These are phyloP conservation scores for Heliothis subflexa DNA, from an alignment of 1,140 invertebrate genomes.

Conservation along the genomic window DNA sequence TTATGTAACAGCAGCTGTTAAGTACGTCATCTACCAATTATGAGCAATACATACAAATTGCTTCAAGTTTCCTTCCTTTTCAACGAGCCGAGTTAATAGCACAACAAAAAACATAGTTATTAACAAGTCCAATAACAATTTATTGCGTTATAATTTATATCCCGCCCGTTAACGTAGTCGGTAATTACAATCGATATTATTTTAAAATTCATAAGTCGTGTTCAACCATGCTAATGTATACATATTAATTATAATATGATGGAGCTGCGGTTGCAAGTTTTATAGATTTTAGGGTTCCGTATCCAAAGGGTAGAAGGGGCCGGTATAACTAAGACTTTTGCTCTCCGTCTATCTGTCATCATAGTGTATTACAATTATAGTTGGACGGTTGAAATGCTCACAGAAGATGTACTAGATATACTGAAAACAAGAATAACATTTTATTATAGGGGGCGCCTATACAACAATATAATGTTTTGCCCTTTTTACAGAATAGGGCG, in stretches of 20 bases:
- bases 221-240: slow-evolving; percentile 11
- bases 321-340: no score
- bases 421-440: no score
- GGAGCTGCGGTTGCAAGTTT: slow-evolving; percentile 7
- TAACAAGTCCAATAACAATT: slow-evolving; percentile 35
- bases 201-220: slow-evolving; percentile 43
- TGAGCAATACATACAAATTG: background rate
- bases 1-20: background rate
- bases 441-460: no score
- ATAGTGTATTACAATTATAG: no score
- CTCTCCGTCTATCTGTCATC: no score
- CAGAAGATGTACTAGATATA: no score
- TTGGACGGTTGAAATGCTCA: no score
- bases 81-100: slow-evolving; percentile 15
- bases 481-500: no score
- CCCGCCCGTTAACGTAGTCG: slow-evolving; percentile 14
- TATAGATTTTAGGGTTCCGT: slow-evolving; percentile 3
- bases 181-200: slow-evolving; percentile 41
- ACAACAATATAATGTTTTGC: no score
- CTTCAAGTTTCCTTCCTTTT: slow-evolving; percentile 35
- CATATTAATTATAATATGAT: slow-evolving; percentile 26
- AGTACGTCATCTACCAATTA: background rate
- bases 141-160: slow-evolving; percentile 29
- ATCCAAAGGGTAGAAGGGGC: no score
- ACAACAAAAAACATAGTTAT: slow-evolving; percentile 36